Percentiles rank a stretch among this genome's conserved stretches.
Conservation (phyloP, 2,797 vertebrate species). For the Myripristis jacobus region DNA sequence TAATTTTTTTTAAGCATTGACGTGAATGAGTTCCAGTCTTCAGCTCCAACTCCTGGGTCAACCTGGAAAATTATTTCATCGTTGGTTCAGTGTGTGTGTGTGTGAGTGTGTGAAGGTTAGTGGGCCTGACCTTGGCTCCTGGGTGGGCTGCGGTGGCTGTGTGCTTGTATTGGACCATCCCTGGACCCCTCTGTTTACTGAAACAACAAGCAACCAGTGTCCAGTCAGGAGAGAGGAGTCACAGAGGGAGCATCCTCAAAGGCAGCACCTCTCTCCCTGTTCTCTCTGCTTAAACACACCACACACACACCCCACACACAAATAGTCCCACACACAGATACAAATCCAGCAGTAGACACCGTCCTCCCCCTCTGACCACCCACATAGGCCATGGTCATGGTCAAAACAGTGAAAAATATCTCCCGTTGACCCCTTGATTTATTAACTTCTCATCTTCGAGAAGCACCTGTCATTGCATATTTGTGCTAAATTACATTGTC, state of each 20-base stretch:
- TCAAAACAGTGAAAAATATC: conserved; percentile 34
- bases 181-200: conserved; percentile 73
- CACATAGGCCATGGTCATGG: conserved; percentile 48
- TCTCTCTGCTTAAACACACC: background rate
- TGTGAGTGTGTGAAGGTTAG: conserved; percentile 58
- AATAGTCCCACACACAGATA: background rate
- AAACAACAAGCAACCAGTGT: conserved; percentile 74
- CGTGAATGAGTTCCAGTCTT: conserved; percentile 36
- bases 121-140: conserved; percentile 71
- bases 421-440: conserved; percentile 43
- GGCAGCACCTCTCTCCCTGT: conserved; percentile 45
- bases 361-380: conserved; percentile 54
- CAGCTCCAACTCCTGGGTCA: conserved; percentile 21
- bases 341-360: conserved; percentile 8
- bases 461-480: conserved; percentile 46
- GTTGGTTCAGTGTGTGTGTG: conserved; percentile 22
- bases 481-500: conserved; percentile 56
- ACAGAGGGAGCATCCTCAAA: conserved; percentile 69
- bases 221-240: conserved; percentile 61
- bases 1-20: conserved; percentile 3
- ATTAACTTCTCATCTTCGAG: conserved; percentile 50
- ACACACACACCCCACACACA: conserved; percentile 10
- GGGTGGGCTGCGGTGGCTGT: conserved; percentile 75
- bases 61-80: conserved; percentile 37
- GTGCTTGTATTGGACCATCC: conserved; percentile 75